A percentile compares a stretch with the other conserved stretches of the same genome.
Evolutionary conservation across 2,888 invertebrate genomes (phyloP).

Genomic region (Mythimna loreyi): DNA sequence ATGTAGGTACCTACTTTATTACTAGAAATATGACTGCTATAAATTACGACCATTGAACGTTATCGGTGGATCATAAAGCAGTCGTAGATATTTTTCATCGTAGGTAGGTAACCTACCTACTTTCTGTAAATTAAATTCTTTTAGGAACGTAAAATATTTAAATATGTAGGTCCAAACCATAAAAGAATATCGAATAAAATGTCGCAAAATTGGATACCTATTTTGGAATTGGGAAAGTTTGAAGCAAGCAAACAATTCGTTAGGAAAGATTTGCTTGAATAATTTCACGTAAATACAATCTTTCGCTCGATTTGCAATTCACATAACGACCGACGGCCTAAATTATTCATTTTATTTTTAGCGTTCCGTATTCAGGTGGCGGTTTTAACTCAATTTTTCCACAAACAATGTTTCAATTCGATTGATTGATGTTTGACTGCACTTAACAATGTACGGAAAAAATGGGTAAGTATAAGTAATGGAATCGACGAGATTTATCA

Average conservation of each 20-base stretch:
- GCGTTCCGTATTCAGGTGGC: constrained; percentile 66
- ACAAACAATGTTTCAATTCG: constrained; percentile 66
- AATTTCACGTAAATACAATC: constrained; percentile 85
- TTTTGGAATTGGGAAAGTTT: constrained; percentile 81
- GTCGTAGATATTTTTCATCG: constrained; percentile 39
- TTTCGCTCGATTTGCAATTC: constrained; percentile 86
- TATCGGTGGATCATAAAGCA: constrained; percentile 52
- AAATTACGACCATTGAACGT: constrained; percentile 46
- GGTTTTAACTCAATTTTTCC: constrained; percentile 58
- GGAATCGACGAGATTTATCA: constrained; percentile 5
- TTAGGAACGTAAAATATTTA: constrained; percentile 39
- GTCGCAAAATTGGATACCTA: constrained; percentile 68
- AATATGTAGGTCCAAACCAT: constrained; percentile 41
- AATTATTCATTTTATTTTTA: constrained; percentile 79
- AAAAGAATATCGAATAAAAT: constrained; percentile 65
- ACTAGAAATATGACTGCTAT: constrained; percentile 49
- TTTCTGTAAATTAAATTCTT: constrained; percentile 54
- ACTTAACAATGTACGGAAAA: constrained; percentile 57
- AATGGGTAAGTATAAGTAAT: constrained; percentile 57
- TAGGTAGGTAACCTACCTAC: constrained; percentile 5
- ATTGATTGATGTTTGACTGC: constrained; percentile 63
- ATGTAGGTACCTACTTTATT: constrained; percentile 47
- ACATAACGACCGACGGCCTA: constrained; percentile 75
- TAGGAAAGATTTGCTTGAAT: constrained; percentile 85
- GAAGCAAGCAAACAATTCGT: constrained; percentile 86